Evolutionary conservation across 2,797 vertebrate genomes (phyloP).

Genomic region (Carapus acus): DNA sequence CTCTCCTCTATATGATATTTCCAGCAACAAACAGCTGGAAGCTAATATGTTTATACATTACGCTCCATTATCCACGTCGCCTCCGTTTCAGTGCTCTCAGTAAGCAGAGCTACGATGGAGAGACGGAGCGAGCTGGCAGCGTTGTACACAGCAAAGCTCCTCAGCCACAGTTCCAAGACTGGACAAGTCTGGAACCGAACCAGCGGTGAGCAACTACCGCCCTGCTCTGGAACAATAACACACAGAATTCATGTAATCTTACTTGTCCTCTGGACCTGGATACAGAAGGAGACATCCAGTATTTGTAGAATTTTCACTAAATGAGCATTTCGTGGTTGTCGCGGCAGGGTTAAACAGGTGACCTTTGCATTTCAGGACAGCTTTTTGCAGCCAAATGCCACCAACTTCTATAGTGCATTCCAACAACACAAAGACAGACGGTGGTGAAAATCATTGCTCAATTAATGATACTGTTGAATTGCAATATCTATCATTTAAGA

Average conservation of each 20-base stretch:
- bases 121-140: slow-evolving; percentile 1
- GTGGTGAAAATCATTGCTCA: neutral
- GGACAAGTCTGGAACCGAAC: neutral
- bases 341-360: slow-evolving; percentile 25
- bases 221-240: too few relatives aligned
- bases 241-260: neutral
- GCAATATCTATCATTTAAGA: neutral
- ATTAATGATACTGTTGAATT: neutral
- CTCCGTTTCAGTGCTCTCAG: slow-evolving; percentile 45
- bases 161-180: neutral
- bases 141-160: slow-evolving; percentile 1
- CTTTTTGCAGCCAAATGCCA: neutral
- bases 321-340: too few relatives aligned
- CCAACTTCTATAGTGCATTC: neutral
- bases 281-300: too few relatives aligned
- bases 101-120: slow-evolving; percentile 39
- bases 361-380: slow-evolving; percentile 5
- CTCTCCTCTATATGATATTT: slow-evolving; percentile 12
- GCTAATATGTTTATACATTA: slow-evolving; percentile 58
- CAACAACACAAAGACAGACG: neutral
- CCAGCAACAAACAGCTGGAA: slow-evolving; percentile 55
- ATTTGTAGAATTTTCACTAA: too few relatives aligned
- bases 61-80: slow-evolving; percentile 61
- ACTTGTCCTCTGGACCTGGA: neutral
- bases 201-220: neutral